Evolutionary conservation across 2,888 invertebrate species (phyloP).

Genomic region (Alloscopus bannaensis): DNA sequence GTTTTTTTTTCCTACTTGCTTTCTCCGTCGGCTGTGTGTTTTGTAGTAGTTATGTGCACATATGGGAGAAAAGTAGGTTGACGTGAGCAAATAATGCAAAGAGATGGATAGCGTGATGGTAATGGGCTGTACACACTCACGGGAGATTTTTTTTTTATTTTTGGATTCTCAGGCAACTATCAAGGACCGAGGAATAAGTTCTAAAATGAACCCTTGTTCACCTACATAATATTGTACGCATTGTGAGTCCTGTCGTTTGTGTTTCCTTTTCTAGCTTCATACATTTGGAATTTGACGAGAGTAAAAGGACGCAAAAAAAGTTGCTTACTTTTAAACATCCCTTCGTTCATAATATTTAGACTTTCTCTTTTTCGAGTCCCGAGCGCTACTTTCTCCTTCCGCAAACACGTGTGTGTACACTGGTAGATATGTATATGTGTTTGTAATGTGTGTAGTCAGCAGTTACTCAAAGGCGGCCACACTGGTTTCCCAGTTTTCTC

Average conservation of each 20-base stretch:
- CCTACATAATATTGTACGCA: no score
- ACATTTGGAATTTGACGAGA: no score
- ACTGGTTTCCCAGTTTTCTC: no score
- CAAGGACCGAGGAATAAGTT: slow-evolving; percentile 7
- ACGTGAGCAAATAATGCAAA: slow-evolving; percentile 56
- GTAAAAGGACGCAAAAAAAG: no score
- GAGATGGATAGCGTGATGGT: slow-evolving; percentile 57
- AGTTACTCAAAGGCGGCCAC: no score
- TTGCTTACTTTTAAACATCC: slow-evolving; percentile 13
- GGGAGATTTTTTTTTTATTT: slow-evolving; percentile 31
- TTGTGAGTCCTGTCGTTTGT: no score
- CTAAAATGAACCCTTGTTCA: not conserved
- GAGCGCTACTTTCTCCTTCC: no score
- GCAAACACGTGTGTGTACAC: not conserved
- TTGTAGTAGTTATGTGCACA: not conserved
- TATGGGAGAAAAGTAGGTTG: slow-evolving; percentile 54
- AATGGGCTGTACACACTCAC: slow-evolving; percentile 54
- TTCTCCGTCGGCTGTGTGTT: not conserved
- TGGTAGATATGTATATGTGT: not conserved
- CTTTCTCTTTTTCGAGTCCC: no score
- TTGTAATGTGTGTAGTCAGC: not conserved
- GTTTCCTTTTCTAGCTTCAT: no score
- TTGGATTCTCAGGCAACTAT: not conserved
- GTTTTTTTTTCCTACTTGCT: slow-evolving; percentile 3
- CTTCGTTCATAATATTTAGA: slow-evolving; percentile 6